Conservation (phyloP, 2,888 invertebrate genomes). For the Trissolcus brochymenae region DNA sequence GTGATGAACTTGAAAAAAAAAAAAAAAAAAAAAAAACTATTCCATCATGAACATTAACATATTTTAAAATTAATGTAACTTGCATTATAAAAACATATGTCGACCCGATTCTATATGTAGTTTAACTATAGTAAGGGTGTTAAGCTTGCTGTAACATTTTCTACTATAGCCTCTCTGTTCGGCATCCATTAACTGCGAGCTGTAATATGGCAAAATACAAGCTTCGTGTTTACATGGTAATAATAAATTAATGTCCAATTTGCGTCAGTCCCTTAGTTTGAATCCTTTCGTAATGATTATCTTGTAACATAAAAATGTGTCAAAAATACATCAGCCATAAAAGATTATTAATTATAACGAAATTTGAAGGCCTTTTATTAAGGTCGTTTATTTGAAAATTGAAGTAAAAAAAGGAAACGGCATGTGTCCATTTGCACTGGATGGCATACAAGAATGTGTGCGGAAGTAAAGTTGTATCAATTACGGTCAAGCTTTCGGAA, state of each 20-base stretch:
- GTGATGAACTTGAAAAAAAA: too few relatives aligned
- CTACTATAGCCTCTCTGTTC: not conserved
- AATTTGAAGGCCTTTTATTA: too few relatives aligned
- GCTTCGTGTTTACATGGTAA: conserved; percentile 2
- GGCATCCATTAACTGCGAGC: conserved; percentile 12
- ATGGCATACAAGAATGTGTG: not conserved
- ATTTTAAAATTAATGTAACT: too few relatives aligned
- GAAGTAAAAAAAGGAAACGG: not conserved
- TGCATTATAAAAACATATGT: too few relatives aligned
- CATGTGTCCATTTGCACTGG: not conserved
- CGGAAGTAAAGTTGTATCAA: not conserved
- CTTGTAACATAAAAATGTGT: too few relatives aligned
- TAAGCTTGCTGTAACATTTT: too few relatives aligned
- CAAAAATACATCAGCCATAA: too few relatives aligned
- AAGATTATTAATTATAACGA: not conserved
- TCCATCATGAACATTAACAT: too few relatives aligned
- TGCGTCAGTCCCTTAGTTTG: not conserved
- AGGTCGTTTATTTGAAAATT: too few relatives aligned
- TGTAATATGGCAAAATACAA: conserved; percentile 6
- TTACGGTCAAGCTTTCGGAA: conserved; percentile 20
- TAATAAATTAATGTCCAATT: not conserved
- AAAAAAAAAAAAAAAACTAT: too few relatives aligned
- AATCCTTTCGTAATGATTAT: not conserved
- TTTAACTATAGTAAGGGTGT: too few relatives aligned
- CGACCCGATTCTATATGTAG: too few relatives aligned